Evolutionary conservation across 2,113 vertebrate species (phyloP).

Genomic region (Chroicocephalus ridibundus): DNA sequence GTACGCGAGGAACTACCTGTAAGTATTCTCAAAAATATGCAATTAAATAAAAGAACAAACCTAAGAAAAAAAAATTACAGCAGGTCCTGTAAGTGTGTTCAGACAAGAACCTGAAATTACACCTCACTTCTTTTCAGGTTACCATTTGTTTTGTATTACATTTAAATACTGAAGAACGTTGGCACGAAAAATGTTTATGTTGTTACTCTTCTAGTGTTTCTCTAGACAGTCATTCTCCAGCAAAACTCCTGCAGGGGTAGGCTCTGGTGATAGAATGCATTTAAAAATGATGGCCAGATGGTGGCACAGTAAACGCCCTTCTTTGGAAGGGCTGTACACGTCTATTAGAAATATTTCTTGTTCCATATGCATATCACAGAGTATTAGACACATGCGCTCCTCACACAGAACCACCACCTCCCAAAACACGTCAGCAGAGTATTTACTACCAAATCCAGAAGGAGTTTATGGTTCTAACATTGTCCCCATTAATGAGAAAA

Average conservation of each 20-base stretch:
- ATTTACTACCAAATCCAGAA: constrained; percentile 76
- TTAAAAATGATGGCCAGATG: constrained; percentile 60
- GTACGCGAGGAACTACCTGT: background rate
- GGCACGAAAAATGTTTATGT: background rate
- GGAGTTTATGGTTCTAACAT: constrained; percentile 61
- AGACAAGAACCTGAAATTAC: background rate
- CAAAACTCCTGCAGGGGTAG: constrained; percentile 26
- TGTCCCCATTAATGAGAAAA: constrained; percentile 78
- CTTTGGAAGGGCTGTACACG: constrained; percentile 4
- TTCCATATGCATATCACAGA: constrained; percentile 42
- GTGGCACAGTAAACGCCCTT: constrained; percentile 32
- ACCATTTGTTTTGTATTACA: background rate
- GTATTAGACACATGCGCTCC: constrained; percentile 55
- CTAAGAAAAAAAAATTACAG: background rate
- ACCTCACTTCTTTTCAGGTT: background rate
- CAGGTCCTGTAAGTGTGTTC: background rate
- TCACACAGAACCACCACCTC: constrained; percentile 50
- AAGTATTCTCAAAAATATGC: background rate
- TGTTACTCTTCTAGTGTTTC: background rate
- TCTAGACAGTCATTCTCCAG: constrained; percentile 23
- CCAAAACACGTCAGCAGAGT: constrained; percentile 64
- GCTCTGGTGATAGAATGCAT: constrained; percentile 30
- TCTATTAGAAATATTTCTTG: constrained; percentile 34
- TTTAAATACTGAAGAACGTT: background rate
- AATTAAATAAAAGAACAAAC: background rate